These are phyloP conservation scores for Maccullochella peelii DNA, from an alignment of 2,113 vertebrate species.

Conservation along the genomic window DNA sequence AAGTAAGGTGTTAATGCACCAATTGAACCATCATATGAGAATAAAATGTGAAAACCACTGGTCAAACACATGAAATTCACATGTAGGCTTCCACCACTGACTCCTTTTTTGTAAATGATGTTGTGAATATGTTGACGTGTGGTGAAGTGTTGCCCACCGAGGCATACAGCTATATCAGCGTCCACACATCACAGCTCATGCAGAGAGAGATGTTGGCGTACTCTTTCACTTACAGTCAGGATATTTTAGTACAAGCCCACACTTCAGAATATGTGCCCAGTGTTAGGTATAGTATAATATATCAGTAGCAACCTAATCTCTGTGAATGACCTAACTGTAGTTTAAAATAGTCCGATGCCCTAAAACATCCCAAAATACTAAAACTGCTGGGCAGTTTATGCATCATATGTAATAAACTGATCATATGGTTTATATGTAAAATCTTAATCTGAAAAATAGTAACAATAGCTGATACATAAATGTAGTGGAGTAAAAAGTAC, in stretches of 20 bases:
- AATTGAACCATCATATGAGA: conserved; percentile 9
- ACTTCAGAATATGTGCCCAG: neutral
- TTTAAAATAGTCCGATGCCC: too few species aligned
- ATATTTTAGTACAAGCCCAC: conserved; percentile 20
- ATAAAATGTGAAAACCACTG: conserved; percentile 25
- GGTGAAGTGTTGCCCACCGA: conserved; percentile 32
- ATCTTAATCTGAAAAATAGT: neutral
- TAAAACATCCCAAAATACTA: neutral
- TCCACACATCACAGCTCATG: conserved; percentile 69
- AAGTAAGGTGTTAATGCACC: neutral
- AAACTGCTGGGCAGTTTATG: too few species aligned
- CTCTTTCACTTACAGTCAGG: conserved; percentile 20
- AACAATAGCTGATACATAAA: neutral
- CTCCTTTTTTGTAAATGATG: conserved; percentile 12
- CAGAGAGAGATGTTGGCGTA: conserved; percentile 46
- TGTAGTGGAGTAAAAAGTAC: neutral
- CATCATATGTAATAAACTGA: neutral
- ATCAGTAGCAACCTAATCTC: neutral
- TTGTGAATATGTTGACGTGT: conserved; percentile 11
- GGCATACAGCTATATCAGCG: conserved; percentile 17
- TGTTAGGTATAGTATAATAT: neutral
- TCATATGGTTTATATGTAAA: neutral
- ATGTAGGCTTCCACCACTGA: neutral
- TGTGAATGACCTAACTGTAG: neutral
- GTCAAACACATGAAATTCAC: conserved; percentile 27